Evolutionary conservation across 2,113 vertebrate genomes (phyloP).

Genomic region (Varanus komodoensis): DNA sequence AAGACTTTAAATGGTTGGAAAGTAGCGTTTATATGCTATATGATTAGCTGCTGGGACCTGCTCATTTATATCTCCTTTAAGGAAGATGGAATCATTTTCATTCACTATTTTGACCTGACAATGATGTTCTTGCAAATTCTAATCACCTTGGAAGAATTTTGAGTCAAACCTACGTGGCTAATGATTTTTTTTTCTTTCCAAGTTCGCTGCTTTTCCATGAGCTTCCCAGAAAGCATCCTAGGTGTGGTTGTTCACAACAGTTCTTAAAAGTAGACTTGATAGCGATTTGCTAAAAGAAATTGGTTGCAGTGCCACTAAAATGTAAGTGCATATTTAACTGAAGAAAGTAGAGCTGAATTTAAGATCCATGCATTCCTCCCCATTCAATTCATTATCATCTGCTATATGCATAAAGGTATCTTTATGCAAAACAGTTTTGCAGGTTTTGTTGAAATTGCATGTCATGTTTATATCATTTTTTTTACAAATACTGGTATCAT

Average conservation of each 20-base stretch:
- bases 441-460: neutral
- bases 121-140: neutral
- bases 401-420: neutral
- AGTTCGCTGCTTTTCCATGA: neutral
- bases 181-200: neutral
- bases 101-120: slow-evolving; percentile 39
- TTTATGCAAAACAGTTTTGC: neutral
- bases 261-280: neutral
- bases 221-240: neutral
- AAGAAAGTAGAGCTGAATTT: neutral
- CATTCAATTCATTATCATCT: neutral
- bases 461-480: neutral
- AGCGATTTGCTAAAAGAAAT: neutral
- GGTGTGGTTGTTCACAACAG: neutral
- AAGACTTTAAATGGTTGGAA: slow-evolving; percentile 34
- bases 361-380: neutral
- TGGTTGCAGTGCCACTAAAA: neutral
- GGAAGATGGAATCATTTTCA: slow-evolving; percentile 24
- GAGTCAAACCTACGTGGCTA: slow-evolving; percentile 9
- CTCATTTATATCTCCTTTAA: slow-evolving; percentile 35
- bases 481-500: neutral
- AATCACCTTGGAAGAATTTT: slow-evolving; percentile 35
- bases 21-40: slow-evolving; percentile 16
- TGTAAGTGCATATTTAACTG: neutral
- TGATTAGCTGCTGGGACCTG: slow-evolving; percentile 35